These are phyloP conservation scores for Nautilus pompilius DNA, from an alignment of 1,140 invertebrate genomes.

Conservation along the genomic window DNA sequence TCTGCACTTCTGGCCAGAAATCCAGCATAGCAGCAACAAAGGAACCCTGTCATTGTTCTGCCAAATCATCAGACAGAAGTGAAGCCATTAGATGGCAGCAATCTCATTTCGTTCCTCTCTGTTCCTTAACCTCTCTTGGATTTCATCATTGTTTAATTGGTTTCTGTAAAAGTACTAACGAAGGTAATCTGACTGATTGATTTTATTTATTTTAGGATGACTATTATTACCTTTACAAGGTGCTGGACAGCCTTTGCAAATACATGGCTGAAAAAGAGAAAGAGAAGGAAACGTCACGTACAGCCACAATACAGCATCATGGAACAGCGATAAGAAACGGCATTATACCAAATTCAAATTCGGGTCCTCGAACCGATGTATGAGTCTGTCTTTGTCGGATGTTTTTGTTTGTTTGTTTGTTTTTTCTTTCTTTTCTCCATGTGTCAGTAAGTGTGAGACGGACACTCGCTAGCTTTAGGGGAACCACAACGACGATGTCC, in stretches of 20 bases:
- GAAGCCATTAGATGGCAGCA: too few species aligned
- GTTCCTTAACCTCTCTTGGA: too few species aligned
- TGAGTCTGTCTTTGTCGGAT: background rate
- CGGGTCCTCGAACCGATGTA: background rate
- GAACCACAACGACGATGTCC: too few species aligned
- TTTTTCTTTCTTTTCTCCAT: background rate
- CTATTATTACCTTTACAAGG: slow-evolving; percentile 8
- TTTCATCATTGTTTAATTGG: too few species aligned
- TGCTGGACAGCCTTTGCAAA: background rate
- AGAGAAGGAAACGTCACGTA: slow-evolving; percentile 2
- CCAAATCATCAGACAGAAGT: too few species aligned
- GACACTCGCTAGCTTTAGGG: too few species aligned
- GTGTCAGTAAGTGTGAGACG: background rate
- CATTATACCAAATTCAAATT: background rate
- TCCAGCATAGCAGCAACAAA: too few species aligned
- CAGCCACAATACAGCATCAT: background rate
- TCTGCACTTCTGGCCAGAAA: too few species aligned
- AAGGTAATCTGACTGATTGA: too few species aligned
- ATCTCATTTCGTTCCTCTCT: too few species aligned
- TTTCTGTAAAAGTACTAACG: too few species aligned
- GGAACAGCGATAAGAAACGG: background rate
- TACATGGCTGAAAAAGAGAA: background rate
- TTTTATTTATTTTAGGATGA: slow-evolving; percentile 6
- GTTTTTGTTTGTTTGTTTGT: background rate
- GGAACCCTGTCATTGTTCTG: too few species aligned